Evolutionary conservation across 64 coral and sea anemone species (phyloP).

Genomic region (Cladopsammia gracilis): DNA sequence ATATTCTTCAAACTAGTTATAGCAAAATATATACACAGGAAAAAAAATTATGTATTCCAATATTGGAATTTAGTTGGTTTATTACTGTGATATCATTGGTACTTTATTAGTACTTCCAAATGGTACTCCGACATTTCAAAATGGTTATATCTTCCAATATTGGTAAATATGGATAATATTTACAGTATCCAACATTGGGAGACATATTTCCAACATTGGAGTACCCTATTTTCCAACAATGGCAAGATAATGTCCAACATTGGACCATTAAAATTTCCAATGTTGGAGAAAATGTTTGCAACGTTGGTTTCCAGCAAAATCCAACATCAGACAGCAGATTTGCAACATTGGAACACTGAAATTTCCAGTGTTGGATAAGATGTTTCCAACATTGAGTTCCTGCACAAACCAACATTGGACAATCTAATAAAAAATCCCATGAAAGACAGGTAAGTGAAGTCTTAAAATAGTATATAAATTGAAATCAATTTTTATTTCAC

Average conservation of each 20-base stretch:
- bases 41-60: background rate
- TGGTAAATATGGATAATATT: background rate
- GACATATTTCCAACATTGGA: no score
- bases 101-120: background rate
- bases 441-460: background rate
- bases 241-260: background rate
- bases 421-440: background rate
- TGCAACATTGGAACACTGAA: no score
- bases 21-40: background rate
- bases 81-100: background rate
- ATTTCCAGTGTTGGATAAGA: no score
- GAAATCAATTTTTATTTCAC: background rate
- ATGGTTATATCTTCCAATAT: background rate
- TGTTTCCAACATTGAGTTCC: no score
- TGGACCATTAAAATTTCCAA: background rate
- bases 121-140: background rate
- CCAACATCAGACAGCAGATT: no score
- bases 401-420: background rate
- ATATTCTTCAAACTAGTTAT: no score
- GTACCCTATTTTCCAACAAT: background rate
- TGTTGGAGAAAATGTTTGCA: background rate
- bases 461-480: background rate
- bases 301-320: no score
- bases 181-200: background rate
- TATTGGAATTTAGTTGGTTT: background rate